Percentiles rank a stretch among this genome's conserved stretches.
These are phyloP conservation scores for Pachyrhynchus sulphureomaculatus DNA, from an alignment of 1,140 invertebrate genomes.

Conservation along the genomic window DNA sequence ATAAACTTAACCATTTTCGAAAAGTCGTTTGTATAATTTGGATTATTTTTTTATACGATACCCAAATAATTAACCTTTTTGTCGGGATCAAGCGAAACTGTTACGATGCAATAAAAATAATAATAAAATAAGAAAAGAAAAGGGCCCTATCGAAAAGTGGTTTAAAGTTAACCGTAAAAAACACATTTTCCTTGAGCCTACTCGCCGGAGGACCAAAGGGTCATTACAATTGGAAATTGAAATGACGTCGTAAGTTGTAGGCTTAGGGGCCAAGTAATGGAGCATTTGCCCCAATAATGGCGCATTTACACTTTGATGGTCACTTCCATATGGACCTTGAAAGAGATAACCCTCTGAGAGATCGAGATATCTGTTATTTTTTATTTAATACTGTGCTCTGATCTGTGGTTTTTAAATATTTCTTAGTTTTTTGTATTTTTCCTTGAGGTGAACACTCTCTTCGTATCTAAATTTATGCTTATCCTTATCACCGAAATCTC, in stretches of 20 bases:
- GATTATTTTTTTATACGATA: constrained; percentile 22
- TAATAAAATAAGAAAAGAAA: constrained; percentile 36
- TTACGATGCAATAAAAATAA: constrained; percentile 38
- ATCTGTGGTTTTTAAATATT: no score
- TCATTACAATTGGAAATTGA: constrained; percentile 50
- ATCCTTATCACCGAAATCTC: no score
- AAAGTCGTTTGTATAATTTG: constrained; percentile 11
- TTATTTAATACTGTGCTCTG: no score
- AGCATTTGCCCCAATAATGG: constrained; percentile 42
- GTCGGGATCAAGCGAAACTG: constrained; percentile 37
- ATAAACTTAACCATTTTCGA: background rate
- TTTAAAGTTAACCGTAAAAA: constrained; percentile 43
- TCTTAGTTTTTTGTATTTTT: no score
- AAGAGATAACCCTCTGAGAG: background rate
- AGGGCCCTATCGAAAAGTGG: constrained; percentile 28
- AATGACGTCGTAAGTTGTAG: constrained; percentile 46
- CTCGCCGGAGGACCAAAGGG: constrained; percentile 28
- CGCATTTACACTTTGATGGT: constrained; percentile 45
- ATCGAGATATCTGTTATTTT: background rate
- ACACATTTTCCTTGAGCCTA: constrained; percentile 37
- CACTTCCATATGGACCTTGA: constrained; percentile 23
- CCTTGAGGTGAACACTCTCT: no score
- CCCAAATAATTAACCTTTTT: constrained; percentile 28
- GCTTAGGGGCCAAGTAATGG: constrained; percentile 44
- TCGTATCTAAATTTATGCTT: no score